These are phyloP conservation scores for Alca torda DNA, from an alignment of 2,797 vertebrate species.

Conservation along the genomic window DNA sequence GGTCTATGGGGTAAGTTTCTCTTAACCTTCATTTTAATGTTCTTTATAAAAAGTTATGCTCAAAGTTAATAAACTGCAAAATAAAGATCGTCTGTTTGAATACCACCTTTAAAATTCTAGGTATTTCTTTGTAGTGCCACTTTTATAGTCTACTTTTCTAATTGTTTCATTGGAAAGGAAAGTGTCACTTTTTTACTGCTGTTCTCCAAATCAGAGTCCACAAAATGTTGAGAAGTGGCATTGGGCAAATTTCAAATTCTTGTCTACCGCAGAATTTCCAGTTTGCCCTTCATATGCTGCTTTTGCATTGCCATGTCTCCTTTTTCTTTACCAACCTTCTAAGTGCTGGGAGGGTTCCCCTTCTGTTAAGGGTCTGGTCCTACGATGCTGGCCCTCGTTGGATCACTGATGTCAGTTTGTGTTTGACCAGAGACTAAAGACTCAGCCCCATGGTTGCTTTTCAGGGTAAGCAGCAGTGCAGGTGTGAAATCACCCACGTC, in stretches of 20 bases:
- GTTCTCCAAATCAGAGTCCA: neutral
- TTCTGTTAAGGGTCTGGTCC: neutral
- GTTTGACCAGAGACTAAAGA: neutral
- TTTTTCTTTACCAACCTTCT: neutral
- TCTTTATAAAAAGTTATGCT: constrained; percentile 47
- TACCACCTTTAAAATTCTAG: constrained; percentile 41
- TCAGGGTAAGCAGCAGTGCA: neutral
- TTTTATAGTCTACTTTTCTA: constrained; percentile 17
- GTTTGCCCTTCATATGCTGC: neutral
- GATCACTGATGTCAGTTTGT: neutral
- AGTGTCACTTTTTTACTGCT: neutral
- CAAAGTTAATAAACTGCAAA: constrained; percentile 46
- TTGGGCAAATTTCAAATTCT: constrained; percentile 5
- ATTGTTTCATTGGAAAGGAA: neutral
- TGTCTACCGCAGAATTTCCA: neutral
- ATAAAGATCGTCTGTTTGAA: constrained; percentile 51
- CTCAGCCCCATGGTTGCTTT: neutral
- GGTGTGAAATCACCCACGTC: neutral
- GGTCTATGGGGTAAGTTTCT: constrained; percentile 98
- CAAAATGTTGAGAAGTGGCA: neutral
- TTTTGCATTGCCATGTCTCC: neutral
- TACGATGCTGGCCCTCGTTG: neutral
- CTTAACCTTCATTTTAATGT: constrained; percentile 61
- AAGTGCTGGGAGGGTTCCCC: neutral
- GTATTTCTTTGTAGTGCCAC: constrained; percentile 45